phyloP scores from a whole-genome alignment of 37 sponge, comb jelly and placozoan species.

The Sycon ciliatum region DNA sequence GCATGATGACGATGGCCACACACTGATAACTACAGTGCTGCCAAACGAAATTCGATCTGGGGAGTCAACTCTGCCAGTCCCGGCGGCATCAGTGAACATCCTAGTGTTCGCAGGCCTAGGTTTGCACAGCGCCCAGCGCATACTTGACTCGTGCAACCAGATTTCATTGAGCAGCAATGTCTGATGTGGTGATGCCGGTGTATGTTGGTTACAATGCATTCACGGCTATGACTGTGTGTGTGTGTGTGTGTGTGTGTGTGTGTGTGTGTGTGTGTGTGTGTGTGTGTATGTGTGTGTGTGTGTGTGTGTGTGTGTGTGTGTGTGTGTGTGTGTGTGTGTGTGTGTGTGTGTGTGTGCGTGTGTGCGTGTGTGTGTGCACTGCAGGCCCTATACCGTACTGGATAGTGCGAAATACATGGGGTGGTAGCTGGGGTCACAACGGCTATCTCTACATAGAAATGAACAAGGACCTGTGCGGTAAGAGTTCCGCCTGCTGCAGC shows the following conservation, averaged over 20 bases:
- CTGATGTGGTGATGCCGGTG: slow-evolving; percentile 15
- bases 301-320: slow-evolving; percentile 13
- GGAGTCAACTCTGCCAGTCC: too few relatives aligned
- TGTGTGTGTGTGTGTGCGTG: slow-evolving; percentile 30
- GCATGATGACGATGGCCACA: too few relatives aligned
- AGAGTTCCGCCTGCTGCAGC: too few relatives aligned
- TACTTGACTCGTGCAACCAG: too few relatives aligned
- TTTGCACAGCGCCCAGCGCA: too few relatives aligned
- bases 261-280: slow-evolving; percentile 19
- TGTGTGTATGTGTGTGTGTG: slow-evolving; percentile 29
- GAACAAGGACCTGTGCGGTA: slow-evolving; percentile 65
- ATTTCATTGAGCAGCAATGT: too few relatives aligned
- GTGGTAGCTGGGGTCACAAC: slow-evolving; percentile 59
- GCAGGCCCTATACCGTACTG: slow-evolving; percentile 66
- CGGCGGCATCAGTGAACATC: too few relatives aligned
- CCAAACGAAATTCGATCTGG: too few relatives aligned
- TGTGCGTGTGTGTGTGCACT: slow-evolving; percentile 1
- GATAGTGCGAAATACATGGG: slow-evolving; percentile 82
- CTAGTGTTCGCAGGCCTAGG: too few relatives aligned
- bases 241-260: slow-evolving; percentile 18
- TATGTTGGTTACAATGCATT: background rate
- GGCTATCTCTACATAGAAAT: slow-evolving; percentile 56
- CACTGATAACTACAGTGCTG: too few relatives aligned
- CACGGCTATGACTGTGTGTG: background rate
- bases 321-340: slow-evolving; percentile 21